Conservation (phyloP, 2,113 vertebrate genomes). For the Aegithalos caudatus region DNA sequence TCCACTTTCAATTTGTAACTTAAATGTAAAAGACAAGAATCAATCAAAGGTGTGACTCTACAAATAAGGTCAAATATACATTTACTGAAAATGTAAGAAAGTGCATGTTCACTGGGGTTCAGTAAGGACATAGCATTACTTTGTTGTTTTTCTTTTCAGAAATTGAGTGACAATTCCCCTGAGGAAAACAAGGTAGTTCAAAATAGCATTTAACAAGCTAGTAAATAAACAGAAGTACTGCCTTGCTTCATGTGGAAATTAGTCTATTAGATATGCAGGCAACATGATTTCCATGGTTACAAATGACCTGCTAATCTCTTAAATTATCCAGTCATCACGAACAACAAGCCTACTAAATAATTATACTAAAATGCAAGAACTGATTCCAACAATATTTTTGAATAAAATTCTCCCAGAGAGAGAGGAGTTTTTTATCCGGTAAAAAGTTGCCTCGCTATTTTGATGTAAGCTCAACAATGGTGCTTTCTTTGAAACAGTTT, state of each 20-base stretch:
- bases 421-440: neutral
- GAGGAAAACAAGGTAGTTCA: slow-evolving; percentile 59
- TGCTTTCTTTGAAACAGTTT: neutral
- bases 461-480: fast-evolving
- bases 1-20: neutral
- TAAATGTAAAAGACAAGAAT: neutral
- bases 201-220: slow-evolving; percentile 64
- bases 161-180: slow-evolving; percentile 35
- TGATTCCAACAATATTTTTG: neutral
- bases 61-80: neutral
- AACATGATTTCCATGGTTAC: slow-evolving; percentile 72
- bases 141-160: slow-evolving; percentile 11
- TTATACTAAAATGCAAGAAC: slow-evolving; percentile 28
- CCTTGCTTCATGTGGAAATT: slow-evolving; percentile 64
- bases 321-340: slow-evolving; percentile 67
- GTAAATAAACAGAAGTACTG: slow-evolving; percentile 62
- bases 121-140: neutral
- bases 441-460: neutral
- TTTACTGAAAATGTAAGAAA: neutral
- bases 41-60: neutral
- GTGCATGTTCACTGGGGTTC: neutral
- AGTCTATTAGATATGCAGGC: slow-evolving; percentile 65
- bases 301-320: slow-evolving; percentile 69
- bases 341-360: slow-evolving; percentile 57
- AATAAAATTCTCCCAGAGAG: neutral